Evolutionary conservation across 2,797 vertebrate species (phyloP).

Genomic region (Zenarchopterus dispar): DNA sequence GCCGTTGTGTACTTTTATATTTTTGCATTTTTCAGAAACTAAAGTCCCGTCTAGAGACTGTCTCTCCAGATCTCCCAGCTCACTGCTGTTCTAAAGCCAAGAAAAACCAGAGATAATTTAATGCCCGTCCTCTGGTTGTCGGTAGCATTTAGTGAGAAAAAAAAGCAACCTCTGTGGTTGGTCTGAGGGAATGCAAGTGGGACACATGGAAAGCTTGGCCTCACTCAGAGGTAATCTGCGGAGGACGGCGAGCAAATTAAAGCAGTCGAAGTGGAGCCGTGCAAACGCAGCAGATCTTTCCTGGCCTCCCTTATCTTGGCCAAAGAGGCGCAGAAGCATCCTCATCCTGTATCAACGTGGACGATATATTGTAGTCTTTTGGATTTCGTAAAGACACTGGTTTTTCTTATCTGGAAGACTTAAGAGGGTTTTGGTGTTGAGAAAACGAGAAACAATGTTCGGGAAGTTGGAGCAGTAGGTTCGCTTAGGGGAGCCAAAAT

Average conservation of each 20-base stretch:
- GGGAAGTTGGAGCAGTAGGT: slow-evolving; percentile 40
- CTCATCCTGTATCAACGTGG: neutral
- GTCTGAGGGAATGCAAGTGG: slow-evolving; percentile 35
- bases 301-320: slow-evolving; percentile 2
- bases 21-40: slow-evolving; percentile 19
- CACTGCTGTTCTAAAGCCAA: slow-evolving; percentile 43
- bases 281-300: slow-evolving; percentile 49
- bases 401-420: neutral
- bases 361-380: neutral
- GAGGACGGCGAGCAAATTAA: slow-evolving; percentile 18
- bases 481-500: slow-evolving; percentile 20
- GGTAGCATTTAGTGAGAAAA: slow-evolving; percentile 29
- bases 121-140: slow-evolving; percentile 30
- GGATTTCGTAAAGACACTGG: neutral
- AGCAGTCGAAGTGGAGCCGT: slow-evolving; percentile 24
- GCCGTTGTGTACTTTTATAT: slow-evolving; percentile 5
- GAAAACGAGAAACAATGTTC: slow-evolving; percentile 40
- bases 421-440: slow-evolving; percentile 8
- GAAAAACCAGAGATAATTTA: slow-evolving; percentile 58
- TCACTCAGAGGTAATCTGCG: slow-evolving; percentile 36
- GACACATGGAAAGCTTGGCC: slow-evolving; percentile 40
- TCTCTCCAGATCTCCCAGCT: slow-evolving; percentile 30
- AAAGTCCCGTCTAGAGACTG: slow-evolving; percentile 9
- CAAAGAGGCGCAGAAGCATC: neutral
- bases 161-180: slow-evolving; percentile 20